Conservation (phyloP, 2,888 invertebrate genomes). For the Scotopteryx bipunctaria region DNA sequence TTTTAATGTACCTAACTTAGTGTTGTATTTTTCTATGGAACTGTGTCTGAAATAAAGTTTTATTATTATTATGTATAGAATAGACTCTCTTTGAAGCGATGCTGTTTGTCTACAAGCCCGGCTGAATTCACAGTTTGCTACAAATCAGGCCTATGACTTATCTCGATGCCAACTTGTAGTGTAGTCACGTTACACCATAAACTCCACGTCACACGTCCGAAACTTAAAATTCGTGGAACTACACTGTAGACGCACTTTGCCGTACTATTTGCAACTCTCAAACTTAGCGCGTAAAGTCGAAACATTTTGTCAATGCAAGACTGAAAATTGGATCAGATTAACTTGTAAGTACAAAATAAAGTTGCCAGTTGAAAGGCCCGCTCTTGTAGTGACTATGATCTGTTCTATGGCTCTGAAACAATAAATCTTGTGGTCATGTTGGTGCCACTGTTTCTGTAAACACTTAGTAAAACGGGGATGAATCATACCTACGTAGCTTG, state of each 20-base stretch:
- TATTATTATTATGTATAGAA: too few species aligned
- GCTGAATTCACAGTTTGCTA: background rate
- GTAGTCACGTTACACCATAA: conserved; percentile 50
- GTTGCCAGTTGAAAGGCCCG: conserved; percentile 26
- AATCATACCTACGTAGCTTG: conserved; percentile 16
- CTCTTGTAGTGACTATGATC: background rate
- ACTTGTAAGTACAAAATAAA: conserved; percentile 14
- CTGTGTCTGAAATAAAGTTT: too few species aligned
- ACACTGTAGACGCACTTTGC: conserved; percentile 2
- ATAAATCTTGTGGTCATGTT: conserved; percentile 25
- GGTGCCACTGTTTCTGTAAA: conserved; percentile 26
- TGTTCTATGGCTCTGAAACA: conserved; percentile 4
- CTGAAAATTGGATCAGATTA: conserved; percentile 48
- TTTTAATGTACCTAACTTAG: too few species aligned
- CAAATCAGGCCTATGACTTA: background rate
- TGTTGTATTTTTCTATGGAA: too few species aligned
- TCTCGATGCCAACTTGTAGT: conserved; percentile 2
- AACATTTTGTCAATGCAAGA: conserved; percentile 13
- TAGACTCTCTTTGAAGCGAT: too few species aligned
- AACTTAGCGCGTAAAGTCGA: background rate
- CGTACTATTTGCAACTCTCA: conserved; percentile 2
- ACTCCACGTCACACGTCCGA: conserved; percentile 36
- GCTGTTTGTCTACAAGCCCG: too few species aligned
- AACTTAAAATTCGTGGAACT: conserved; percentile 48
- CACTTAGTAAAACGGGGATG: conserved; percentile 22